Base-by-base conservation (phyloP, 1,140 invertebrate genomes). In the Drosophila sproati region DNA sequence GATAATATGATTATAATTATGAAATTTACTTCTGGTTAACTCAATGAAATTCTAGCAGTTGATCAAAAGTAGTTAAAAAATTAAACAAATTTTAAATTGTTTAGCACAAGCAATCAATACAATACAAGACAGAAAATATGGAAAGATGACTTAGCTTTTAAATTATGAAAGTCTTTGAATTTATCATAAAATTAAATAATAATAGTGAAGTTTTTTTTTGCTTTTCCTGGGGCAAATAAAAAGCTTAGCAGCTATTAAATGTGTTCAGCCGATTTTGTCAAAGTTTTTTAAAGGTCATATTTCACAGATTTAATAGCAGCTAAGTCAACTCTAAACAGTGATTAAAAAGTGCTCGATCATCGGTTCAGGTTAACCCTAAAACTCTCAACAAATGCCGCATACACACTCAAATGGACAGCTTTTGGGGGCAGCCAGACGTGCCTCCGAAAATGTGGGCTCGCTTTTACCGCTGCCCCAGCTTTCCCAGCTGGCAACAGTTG, bases 401-500 rank as follows among this genome's bases (percentile, higher is more conserved):
- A 34, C 73, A 57, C 29, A 7, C 57, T 34, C 20, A 20, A 20
- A 20, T 1, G 0, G 20, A 20, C 20, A 20, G 20, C 28, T 63
- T 48, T 51, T 57, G 5, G 32, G 7, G 37, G 3, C 29, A 28
- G 31, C 37, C 50, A 45, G 12, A 20, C 29, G n/a, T 51, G 10
- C 34, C 34, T 4, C 31, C 12, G 2, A 31, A 45, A 12, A 8
- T 47, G 56, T 59, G 5, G 41, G 12, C 41, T 41, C 10, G 5
- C 52, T 8, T 20, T 20, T 20, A 20, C 20, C 20, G 20, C 20
- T 20, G 20, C 20, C 20, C 20, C 20, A 20, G 20, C 20, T 20
- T 20, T 20, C 20, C 20, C 67, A 64, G 59, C 69, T 74, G 64
- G 67, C 70, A 69, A 87, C 73, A 73, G 73, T 77, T 82, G 74